A percentile compares a stretch with the other conserved stretches of the same genome.
phyloP scores from a whole-genome alignment of 2,888 invertebrate species.

The Eupithecia vulgata region DNA sequence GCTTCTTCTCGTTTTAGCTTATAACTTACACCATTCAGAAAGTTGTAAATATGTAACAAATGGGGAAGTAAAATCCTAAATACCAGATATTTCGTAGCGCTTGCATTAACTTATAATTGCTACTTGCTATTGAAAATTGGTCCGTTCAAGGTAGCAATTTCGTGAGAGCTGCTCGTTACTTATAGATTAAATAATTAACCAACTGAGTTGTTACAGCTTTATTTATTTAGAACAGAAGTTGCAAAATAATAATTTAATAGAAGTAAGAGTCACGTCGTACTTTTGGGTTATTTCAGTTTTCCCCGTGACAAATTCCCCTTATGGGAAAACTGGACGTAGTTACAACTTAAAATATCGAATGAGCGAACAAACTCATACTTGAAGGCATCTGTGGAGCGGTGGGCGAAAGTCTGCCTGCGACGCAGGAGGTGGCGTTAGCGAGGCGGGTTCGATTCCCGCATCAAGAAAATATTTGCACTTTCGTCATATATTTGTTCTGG shows the following conservation, averaged over 20 bases:
- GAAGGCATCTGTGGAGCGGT: too few relatives aligned
- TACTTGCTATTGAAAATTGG: conserved; percentile 8
- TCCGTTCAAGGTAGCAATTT: neutral
- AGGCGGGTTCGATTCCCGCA: too few relatives aligned
- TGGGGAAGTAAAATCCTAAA: conserved; percentile 18
- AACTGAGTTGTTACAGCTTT: neutral
- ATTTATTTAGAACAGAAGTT: neutral
- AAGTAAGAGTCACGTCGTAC: too few relatives aligned
- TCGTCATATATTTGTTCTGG: too few relatives aligned
- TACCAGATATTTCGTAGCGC: conserved; percentile 25
- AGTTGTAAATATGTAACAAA: conserved; percentile 47
- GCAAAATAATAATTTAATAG: neutral
- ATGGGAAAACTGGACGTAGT: too few relatives aligned
- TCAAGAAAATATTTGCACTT: too few relatives aligned
- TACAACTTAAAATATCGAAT: neutral
- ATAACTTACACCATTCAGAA: conserved; percentile 24
- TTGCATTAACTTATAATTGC: conserved; percentile 25
- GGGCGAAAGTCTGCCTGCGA: too few relatives aligned
- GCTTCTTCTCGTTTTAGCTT: neutral
- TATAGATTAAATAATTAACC: conserved; percentile 2
- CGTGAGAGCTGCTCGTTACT: neutral
- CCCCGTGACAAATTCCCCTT: too few relatives aligned
- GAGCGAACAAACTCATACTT: neutral
- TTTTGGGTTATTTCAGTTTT: too few relatives aligned
- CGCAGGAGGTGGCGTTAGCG: too few relatives aligned